Evolutionary conservation across 2,888 invertebrate species (phyloP).

Genomic region (Drosophila paramelanica): DNA sequence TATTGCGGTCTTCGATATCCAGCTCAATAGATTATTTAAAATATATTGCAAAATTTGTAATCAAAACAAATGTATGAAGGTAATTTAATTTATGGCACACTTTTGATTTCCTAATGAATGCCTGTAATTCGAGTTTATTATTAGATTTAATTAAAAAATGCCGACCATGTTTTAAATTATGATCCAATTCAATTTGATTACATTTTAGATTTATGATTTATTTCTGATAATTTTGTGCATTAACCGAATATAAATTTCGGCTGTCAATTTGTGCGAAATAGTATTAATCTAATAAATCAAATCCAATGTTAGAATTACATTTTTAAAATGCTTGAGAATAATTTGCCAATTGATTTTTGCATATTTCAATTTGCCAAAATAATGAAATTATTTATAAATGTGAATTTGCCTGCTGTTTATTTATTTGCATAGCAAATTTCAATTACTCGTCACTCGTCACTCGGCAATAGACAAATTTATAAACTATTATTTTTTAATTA

Average conservation of each 20-base stretch:
- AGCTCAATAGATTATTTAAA: neutral
- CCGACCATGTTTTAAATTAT: neutral
- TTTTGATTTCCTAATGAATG: neutral
- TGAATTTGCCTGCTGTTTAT: conserved; percentile 3
- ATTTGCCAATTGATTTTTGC: neutral
- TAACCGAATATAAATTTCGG: neutral
- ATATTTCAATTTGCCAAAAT: neutral
- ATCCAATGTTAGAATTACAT: neutral
- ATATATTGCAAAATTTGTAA: neutral
- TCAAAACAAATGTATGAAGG: too few species aligned
- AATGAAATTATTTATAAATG: conserved; percentile 14
- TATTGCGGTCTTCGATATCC: too few species aligned
- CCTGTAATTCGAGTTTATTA: neutral
- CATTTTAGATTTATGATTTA: neutral
- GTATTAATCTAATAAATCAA: neutral
- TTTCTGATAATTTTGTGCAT: neutral
- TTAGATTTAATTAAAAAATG: neutral
- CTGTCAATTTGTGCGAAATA: neutral
- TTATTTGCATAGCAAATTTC: conserved; percentile 26
- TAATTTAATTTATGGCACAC: neutral
- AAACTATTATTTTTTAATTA: conserved; percentile 39
- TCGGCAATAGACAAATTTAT: neutral
- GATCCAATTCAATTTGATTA: neutral
- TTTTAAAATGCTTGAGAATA: neutral
- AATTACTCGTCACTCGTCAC: conserved; percentile 23